Evolutionary conservation across 1,140 invertebrate species (phyloP).

Genomic region (Penaeus vannamei): DNA sequence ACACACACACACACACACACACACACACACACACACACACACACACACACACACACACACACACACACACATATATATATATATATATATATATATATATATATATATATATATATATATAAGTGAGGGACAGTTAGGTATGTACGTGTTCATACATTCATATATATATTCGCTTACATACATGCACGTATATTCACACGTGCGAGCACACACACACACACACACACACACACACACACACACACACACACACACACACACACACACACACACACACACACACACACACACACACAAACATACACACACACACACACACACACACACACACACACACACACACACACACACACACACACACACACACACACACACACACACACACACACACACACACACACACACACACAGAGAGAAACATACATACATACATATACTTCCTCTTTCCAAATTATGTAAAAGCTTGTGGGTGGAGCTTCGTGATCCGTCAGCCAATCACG

Average conservation of each 20-base stretch:
- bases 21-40: accelerated
- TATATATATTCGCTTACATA: background rate
- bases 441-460: background rate
- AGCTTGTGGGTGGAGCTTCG: too few species aligned
- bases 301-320: background rate
- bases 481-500: too few species aligned
- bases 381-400: constrained; percentile 19
- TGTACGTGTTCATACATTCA: background rate
- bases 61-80: background rate
- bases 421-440: too few species aligned
- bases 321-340: constrained; percentile 19
- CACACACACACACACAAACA: background rate
- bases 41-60: accelerated
- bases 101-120: constrained; percentile 24
- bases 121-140: background rate
- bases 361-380: constrained; percentile 4
- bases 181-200: background rate
- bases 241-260: constrained; percentile 1
- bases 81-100: constrained; percentile 4
- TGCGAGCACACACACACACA: background rate
- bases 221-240: constrained; percentile 19
- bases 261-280: background rate
- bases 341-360: background rate
- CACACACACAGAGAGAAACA: background rate
- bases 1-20: background rate